Evolutionary conservation across 37 sponge, comb jelly and placozoan species (phyloP).

Genomic region (Spongia lamella): DNA sequence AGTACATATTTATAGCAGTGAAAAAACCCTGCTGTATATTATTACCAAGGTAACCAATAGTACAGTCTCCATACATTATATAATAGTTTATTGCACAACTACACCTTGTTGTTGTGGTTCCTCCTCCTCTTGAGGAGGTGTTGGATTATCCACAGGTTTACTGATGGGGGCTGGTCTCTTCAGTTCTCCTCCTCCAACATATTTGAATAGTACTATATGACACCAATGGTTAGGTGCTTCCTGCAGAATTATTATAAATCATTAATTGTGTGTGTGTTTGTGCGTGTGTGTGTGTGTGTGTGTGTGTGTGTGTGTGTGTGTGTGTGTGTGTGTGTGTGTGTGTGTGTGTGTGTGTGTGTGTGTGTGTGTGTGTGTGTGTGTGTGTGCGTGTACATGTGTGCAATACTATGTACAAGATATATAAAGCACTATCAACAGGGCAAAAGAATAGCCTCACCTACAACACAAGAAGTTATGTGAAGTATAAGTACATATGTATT

Average conservation of each 20-base stretch:
- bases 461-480: too few species aligned
- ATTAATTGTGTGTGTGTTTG: constrained; percentile 7
- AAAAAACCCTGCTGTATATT: too few species aligned
- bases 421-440: too few species aligned
- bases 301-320: constrained; percentile 11
- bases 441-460: too few species aligned
- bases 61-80: too few species aligned
- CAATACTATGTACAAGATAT: neutral
- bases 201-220: constrained; percentile 74
- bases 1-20: too few species aligned
- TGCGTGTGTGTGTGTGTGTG: constrained; percentile 7
- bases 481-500: too few species aligned
- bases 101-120: too few species aligned
- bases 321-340: constrained; percentile 13
- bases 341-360: constrained; percentile 1
- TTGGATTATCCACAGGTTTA: too few species aligned
- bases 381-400: neutral
- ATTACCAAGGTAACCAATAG: too few species aligned
- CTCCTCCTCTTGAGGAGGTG: too few species aligned
- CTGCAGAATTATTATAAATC: constrained; percentile 13
- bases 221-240: constrained; percentile 58
- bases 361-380: constrained; percentile 11
- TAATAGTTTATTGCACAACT: too few species aligned
- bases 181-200: constrained; percentile 67
- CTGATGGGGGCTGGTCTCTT: constrained; percentile 3